Evolutionary conservation across 2,888 invertebrate genomes (phyloP).

Genomic region (Melanophora roralis): DNA sequence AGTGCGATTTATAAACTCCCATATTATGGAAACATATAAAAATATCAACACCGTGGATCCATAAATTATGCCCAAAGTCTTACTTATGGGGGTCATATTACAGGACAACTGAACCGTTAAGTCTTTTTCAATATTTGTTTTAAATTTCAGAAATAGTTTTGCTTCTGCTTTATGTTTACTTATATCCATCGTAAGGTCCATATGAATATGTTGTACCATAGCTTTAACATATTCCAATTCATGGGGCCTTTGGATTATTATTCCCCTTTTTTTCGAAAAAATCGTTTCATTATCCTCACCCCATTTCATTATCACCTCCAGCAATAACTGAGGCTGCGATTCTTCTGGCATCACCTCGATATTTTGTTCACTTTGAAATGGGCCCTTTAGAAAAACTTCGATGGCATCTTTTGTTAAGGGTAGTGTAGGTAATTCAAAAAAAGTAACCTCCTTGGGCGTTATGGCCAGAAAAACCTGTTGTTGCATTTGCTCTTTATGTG

Average conservation of each 20-base stretch:
- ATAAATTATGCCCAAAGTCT: constrained; percentile 83
- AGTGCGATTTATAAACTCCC: constrained; percentile 83
- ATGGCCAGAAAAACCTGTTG: constrained; percentile 80
- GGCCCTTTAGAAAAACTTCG: constrained; percentile 38
- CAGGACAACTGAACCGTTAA: constrained; percentile 79
- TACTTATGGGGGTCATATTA: constrained; percentile 81
- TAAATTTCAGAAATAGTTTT: constrained; percentile 50
- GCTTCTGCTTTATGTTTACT: constrained; percentile 37
- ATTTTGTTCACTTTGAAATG: constrained; percentile 40
- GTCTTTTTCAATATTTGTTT: constrained; percentile 64
- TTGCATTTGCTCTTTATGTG: constrained; percentile 81
- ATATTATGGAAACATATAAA: constrained; percentile 88
- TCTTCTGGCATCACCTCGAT: not conserved
- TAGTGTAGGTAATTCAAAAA: not conserved
- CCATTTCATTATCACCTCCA: constrained; percentile 1
- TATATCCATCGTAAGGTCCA: constrained; percentile 55
- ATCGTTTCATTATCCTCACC: not conserved
- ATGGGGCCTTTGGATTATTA: constrained; percentile 63
- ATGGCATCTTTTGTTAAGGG: not conserved
- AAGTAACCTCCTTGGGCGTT: constrained; percentile 22
- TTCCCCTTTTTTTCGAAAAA: constrained; percentile 19
- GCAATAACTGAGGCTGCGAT: constrained; percentile 10
- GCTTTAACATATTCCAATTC: constrained; percentile 75
- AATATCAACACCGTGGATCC: constrained; percentile 83
- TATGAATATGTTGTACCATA: constrained; percentile 64